A percentile compares a stretch with the other conserved stretches of the same genome.
Conservation (phyloP, 2,888 invertebrate species). For the Nomada hirtipes region DNA sequence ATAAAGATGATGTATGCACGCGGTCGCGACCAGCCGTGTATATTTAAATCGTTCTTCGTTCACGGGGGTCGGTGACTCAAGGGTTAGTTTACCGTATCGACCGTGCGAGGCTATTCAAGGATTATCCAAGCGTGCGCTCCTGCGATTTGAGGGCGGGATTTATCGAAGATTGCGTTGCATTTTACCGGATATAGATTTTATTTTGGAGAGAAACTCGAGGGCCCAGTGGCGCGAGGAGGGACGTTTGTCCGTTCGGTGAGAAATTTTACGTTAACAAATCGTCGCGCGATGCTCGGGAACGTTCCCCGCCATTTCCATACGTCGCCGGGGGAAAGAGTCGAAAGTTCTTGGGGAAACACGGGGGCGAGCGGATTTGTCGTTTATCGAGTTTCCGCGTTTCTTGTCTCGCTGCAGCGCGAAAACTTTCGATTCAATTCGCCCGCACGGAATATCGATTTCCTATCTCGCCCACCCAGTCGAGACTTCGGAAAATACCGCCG, state of each 20-base stretch:
- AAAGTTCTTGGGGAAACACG: slow-evolving; percentile 21
- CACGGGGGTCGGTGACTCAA: background rate
- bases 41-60: slow-evolving; percentile 20
- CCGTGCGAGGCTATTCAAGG: too few relatives aligned
- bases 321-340: slow-evolving; percentile 8
- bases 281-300: background rate
- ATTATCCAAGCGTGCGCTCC: background rate
- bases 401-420: slow-evolving; percentile 43
- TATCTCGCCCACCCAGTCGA: slow-evolving; percentile 16
- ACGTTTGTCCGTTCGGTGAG: background rate
- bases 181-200: too few relatives aligned
- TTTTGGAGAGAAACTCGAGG: too few relatives aligned
- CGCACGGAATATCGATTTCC: slow-evolving; percentile 54
- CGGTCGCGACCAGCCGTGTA: slow-evolving; percentile 3
- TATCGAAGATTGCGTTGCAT: background rate
- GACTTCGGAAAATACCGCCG: slow-evolving; percentile 43
- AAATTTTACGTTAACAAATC: slow-evolving; percentile 12
- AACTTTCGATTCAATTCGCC: slow-evolving; percentile 58
- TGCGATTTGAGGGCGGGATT: background rate
- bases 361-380: slow-evolving; percentile 45
- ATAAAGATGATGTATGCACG: slow-evolving; percentile 54
- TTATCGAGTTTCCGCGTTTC: slow-evolving; percentile 61
- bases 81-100: too few relatives aligned
- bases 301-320: slow-evolving; percentile 11
- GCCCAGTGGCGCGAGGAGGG: too few relatives aligned